Conservation (phyloP, 2,888 invertebrate genomes). For the Trichogramma evanescens region DNA sequence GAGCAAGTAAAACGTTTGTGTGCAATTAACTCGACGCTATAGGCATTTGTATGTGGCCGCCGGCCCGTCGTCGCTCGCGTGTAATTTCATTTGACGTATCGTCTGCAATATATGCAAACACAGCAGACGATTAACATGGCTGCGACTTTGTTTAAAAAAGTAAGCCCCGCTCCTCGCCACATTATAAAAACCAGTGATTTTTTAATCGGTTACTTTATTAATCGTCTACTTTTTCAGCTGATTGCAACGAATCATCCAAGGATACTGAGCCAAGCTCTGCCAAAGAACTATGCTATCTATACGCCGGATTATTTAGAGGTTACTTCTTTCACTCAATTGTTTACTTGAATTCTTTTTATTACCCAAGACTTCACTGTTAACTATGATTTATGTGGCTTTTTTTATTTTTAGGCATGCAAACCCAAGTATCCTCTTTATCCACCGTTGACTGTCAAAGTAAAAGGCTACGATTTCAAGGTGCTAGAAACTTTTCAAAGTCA, state of each 20-base stretch:
- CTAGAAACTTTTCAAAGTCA: conserved; percentile 76
- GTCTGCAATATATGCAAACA: no score
- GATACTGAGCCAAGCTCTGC: conserved; percentile 3
- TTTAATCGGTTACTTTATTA: background rate
- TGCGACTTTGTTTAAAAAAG: no score
- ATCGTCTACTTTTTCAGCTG: conserved; percentile 9
- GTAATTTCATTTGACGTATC: no score
- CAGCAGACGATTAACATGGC: no score
- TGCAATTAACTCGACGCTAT: no score
- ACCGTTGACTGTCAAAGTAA: conserved; percentile 69
- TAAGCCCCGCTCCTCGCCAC: no score
- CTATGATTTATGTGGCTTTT: background rate
- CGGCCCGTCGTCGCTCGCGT: no score
- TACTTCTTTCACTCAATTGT: conserved; percentile 27
- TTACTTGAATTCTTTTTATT: conserved; percentile 2
- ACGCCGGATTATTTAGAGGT: conserved; percentile 73
- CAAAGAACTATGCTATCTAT: conserved; percentile 44
- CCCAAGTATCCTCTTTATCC: conserved; percentile 68
- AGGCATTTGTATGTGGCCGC: no score
- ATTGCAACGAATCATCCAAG: conserved; percentile 2
- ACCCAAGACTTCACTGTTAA: conserved; percentile 10
- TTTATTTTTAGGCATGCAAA: conserved; percentile 53
- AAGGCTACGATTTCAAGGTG: conserved; percentile 74
- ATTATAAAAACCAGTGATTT: no score
- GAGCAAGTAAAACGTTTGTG: no score